Percentiles rank a stretch among this genome's conserved stretches.
Evolutionary conservation across 2,113 vertebrate species (phyloP).

Genomic region (Alethe castanea): DNA sequence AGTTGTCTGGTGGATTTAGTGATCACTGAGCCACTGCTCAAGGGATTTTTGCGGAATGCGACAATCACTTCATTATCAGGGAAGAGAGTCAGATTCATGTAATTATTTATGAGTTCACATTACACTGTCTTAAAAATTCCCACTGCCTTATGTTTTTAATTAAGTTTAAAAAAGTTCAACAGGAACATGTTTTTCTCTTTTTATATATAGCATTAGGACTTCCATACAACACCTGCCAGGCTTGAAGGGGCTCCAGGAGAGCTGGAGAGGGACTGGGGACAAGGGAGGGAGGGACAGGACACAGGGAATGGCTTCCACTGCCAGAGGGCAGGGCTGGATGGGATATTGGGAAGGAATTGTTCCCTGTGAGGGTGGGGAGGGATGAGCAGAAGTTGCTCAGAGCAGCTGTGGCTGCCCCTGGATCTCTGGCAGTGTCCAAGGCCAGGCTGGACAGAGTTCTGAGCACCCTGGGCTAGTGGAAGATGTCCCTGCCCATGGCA

Average conservation of each 20-base stretch:
- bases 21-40: background rate
- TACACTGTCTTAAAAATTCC: background rate
- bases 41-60: background rate
- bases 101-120: background rate
- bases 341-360: background rate
- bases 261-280: background rate
- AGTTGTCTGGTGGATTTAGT: background rate
- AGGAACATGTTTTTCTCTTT: background rate
- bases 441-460: background rate
- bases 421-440: background rate
- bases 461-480: rapidly evolving
- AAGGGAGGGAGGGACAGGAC: background rate
- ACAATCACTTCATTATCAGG: background rate
- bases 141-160: background rate
- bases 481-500: background rate
- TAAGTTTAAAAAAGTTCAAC: background rate
- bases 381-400: background rate
- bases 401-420: background rate
- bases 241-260: background rate
- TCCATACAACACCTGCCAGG: background rate
- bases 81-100: background rate
- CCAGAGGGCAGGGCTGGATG: rapidly evolving
- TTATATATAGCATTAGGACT: background rate
- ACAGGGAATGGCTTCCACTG: rapidly evolving
- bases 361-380: background rate